Conservation (phyloP, 2,797 vertebrate species). For the Acrocephalus scirpaceus region DNA sequence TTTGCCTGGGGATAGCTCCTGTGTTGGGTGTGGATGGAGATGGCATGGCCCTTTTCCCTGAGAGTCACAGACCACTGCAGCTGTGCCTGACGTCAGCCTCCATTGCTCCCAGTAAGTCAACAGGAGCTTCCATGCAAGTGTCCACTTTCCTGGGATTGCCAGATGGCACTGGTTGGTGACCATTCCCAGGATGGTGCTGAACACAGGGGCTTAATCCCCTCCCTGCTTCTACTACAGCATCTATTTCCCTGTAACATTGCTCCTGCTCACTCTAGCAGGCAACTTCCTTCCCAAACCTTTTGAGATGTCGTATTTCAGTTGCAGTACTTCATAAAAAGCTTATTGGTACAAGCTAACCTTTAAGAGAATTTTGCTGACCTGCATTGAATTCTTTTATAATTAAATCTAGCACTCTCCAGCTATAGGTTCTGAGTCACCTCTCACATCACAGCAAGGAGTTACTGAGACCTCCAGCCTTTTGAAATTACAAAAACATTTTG, state of each 20-base stretch:
- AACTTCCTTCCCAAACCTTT: background rate
- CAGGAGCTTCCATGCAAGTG: background rate
- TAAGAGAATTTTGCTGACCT: conserved; percentile 8
- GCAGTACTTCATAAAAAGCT: background rate
- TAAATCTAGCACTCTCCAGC: background rate
- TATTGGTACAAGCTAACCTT: conserved; percentile 27
- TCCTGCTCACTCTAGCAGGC: background rate
- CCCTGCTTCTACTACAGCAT: background rate
- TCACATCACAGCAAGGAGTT: background rate
- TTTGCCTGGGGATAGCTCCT: background rate
- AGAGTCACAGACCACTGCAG: background rate
- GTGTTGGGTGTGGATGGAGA: background rate
- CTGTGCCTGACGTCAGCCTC: background rate
- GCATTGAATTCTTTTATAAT: background rate
- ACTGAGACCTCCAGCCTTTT: conserved; percentile 5
- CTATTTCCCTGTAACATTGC: background rate
- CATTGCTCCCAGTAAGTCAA: background rate
- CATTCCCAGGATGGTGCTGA: background rate
- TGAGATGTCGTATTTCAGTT: background rate
- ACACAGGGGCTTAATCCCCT: background rate
- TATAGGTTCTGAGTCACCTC: conserved; percentile 26
- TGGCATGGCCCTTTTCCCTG: background rate
- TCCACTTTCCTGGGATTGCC: background rate
- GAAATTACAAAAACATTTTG: conserved; percentile 38
- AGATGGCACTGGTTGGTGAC: background rate